Evolutionary conservation across 2,888 invertebrate genomes (phyloP), one percentile per base, ranked within the genome.

Genomic region (Microctonus aethiopoides): DNA sequence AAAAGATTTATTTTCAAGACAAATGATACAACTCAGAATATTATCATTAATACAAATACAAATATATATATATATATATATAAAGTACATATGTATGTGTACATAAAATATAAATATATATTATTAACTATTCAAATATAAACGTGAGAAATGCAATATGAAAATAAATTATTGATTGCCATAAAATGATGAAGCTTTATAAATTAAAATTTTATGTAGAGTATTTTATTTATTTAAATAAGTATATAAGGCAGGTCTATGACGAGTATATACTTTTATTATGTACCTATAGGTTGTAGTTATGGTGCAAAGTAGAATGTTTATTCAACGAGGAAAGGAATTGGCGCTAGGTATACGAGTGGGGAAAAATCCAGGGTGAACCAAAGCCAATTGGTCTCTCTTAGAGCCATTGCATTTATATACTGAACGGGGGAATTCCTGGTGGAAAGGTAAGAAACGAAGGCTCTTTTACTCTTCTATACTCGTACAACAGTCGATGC

Each of bases 341-440:
- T 64, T 46, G 54, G 52, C 51, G 24, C 3, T 34, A 29, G 63
- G 52, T 54, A 11, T n/a, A 6, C 26, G 71, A 69, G 75, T 74
- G 75, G 75, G 75, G 73, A 74, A 46, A 46, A 46, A 69, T 67
- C 69, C 75, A 76, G 75, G 75, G 74, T 74, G 73, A 75, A 73
- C 72, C 72, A 64, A 74, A 74, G 75, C 75, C 75, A 76, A 73
- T 76, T 72, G 70, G 74, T 76, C 72, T 73, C 72, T 46, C 46
- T 46, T 46, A 46, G 67, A 73, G 75, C 64, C n/a, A 68, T 52
- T 51, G 67, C 67, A 61, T 60, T 67, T 59, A 56, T 26, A 52
- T 68, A 60, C 59, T 68, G 71, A 61, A 62, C 71, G 75, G 74
- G 75, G 75, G 75, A 73, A 76, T 73, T 74, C 72, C 71, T 71